Evolutionary conservation across 2,113 vertebrate genomes (phyloP).

Genomic region (Physeter macrocephalus): DNA sequence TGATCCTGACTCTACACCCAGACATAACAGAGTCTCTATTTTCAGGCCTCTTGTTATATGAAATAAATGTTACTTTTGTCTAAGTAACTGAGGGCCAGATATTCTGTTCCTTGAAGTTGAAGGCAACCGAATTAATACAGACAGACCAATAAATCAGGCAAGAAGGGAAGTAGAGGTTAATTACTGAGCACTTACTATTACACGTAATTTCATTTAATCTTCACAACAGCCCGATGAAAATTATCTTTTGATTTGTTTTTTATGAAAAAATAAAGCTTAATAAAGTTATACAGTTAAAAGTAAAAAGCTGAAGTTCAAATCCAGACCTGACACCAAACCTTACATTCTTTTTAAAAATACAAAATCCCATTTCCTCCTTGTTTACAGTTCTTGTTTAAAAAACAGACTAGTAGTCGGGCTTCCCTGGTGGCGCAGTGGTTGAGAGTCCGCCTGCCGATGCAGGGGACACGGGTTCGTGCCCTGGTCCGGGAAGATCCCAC

Average conservation of each 20-base stretch:
- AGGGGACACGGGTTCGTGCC: too few relatives aligned
- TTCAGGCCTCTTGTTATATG: not conserved
- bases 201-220: slow-evolving; percentile 2
- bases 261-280: slow-evolving; percentile 32
- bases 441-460: too few relatives aligned
- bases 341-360: not conserved
- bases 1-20: not conserved
- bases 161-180: not conserved
- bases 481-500: too few relatives aligned
- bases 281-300: not conserved
- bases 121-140: not conserved
- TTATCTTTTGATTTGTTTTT: not conserved
- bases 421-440: too few relatives aligned
- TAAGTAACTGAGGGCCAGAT: not conserved
- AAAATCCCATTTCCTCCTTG: slow-evolving; percentile 5
- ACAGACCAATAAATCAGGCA: not conserved
- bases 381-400: not conserved
- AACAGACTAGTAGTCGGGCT: not conserved
- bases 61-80: slow-evolving; percentile 11
- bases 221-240: slow-evolving; percentile 5
- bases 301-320: slow-evolving; percentile 25
- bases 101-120: slow-evolving; percentile 9
- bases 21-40: not conserved
- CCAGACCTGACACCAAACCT: not conserved
- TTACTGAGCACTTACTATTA: not conserved